Evolutionary conservation across 1,140 invertebrate genomes (phyloP).

Genomic region (Tetramorium parvispinum): DNA sequence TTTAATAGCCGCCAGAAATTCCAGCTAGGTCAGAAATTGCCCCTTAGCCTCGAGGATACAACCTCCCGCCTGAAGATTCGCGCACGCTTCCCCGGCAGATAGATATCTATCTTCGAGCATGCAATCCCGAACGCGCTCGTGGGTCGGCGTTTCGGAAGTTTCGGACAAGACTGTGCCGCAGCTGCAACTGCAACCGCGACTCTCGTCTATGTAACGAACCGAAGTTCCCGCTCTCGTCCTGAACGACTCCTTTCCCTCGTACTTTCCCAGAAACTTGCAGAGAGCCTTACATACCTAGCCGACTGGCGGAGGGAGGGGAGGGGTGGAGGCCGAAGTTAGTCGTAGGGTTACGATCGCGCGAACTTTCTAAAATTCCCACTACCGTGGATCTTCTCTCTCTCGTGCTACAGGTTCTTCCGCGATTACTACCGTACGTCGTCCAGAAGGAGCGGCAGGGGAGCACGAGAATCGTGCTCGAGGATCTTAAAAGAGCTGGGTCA

Average conservation of each 20-base stretch:
- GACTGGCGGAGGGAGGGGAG: neutral
- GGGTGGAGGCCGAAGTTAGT: neutral
- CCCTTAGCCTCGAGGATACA: constrained; percentile 3
- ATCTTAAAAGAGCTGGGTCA: constrained; percentile 28
- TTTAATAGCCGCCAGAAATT: constrained; percentile 67
- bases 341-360: constrained; percentile 38
- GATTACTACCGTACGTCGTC: constrained; percentile 7
- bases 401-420: constrained; percentile 17
- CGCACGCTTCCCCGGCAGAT: neutral
- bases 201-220: constrained; percentile 57
- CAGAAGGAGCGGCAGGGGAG: neutral
- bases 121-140: constrained; percentile 40
- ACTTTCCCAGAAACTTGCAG: constrained; percentile 30
- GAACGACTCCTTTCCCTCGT: constrained; percentile 41
- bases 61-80: neutral
- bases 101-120: constrained; percentile 38
- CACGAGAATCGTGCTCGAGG: neutral
- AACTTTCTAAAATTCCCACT: constrained; percentile 50
- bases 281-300: neutral
- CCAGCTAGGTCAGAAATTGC: constrained; percentile 62
- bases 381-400: constrained; percentile 25
- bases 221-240: constrained; percentile 51
- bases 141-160: constrained; percentile 23
- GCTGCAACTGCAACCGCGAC: constrained; percentile 39
- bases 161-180: constrained; percentile 25